Percentiles rank a stretch among this genome's conserved stretches.
phyloP scores from a whole-genome alignment of 1,140 invertebrate species.

The Drosophila ambigua region DNA sequence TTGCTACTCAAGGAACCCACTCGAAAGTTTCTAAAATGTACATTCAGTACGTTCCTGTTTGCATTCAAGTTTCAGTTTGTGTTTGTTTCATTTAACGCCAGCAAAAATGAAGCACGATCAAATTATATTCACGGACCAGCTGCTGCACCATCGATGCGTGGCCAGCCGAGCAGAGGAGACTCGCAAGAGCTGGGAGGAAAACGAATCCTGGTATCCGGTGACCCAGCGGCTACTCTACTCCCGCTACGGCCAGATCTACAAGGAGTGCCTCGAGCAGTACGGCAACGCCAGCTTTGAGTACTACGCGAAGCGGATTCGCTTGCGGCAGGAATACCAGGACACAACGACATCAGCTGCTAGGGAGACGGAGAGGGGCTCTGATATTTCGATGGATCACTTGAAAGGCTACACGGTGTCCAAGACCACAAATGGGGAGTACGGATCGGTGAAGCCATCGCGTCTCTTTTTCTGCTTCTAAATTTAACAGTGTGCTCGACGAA shows the following conservation, averaged over 20 bases:
- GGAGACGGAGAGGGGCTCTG: background rate
- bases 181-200: slow-evolving; percentile 4
- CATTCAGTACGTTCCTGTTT: too few species aligned
- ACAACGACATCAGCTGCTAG: background rate
- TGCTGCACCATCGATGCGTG: slow-evolving; percentile 17
- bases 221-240: slow-evolving; percentile 23
- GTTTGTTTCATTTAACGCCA: background rate
- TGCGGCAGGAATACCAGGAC: background rate
- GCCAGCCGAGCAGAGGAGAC: slow-evolving; percentile 2
- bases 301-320: slow-evolving; percentile 23
- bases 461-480: slow-evolving; percentile 12
- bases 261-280: slow-evolving; percentile 26
- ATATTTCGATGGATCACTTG: slow-evolving; percentile 27
- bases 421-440: slow-evolving; percentile 51
- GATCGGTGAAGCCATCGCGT: slow-evolving; percentile 24
- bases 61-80: background rate
- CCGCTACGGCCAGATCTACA: slow-evolving; percentile 24
- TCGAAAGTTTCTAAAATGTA: too few species aligned
- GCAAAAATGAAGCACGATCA: background rate
- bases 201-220: slow-evolving; percentile 29
- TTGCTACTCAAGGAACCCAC: too few species aligned
- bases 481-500: too few species aligned
- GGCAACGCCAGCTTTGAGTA: slow-evolving; percentile 28
- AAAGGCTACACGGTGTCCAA: slow-evolving; percentile 8
- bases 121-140: slow-evolving; percentile 31